Evolutionary conservation across 2,888 invertebrate genomes (phyloP).

Genomic region (Acleris literana): DNA sequence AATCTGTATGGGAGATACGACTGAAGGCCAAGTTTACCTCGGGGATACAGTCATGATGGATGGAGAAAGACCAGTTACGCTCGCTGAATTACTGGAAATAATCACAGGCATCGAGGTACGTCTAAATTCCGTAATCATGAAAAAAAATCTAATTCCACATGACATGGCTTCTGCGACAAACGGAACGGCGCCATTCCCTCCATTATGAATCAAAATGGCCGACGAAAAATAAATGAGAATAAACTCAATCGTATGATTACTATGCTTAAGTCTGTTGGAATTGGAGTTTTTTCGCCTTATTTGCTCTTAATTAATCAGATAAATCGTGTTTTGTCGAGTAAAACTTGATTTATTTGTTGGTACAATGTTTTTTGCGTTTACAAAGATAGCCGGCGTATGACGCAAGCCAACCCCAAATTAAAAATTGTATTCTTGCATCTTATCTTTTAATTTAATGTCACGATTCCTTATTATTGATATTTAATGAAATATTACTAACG

Average conservation of each 20-base stretch:
- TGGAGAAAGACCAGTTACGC: constrained; percentile 68
- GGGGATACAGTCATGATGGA: constrained; percentile 77
- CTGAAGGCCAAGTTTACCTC: constrained; percentile 73
- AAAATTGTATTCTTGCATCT: no score
- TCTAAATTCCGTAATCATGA: constrained; percentile 34
- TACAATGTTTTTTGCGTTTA: not conserved
- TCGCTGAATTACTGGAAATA: constrained; percentile 69
- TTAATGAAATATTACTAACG: no score
- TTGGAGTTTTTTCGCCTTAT: constrained; percentile 19
- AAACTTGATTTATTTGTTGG: not conserved
- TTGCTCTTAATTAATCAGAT: not conserved
- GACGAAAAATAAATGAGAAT: constrained; percentile 23
- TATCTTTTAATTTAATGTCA: no score
- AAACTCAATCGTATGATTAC: not conserved
- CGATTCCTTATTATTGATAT: no score
- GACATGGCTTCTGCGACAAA: constrained; percentile 69
- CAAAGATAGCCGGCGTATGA: constrained; percentile 19
- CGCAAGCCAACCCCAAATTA: constrained; percentile 7
- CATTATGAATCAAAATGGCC: constrained; percentile 64
- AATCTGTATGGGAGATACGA: constrained; percentile 77
- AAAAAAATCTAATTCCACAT: constrained; percentile 43
- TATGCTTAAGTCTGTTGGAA: constrained; percentile 38
- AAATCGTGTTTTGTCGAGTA: not conserved
- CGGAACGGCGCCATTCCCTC: constrained; percentile 73
- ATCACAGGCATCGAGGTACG: constrained; percentile 75